Evolutionary conservation across 2,888 invertebrate species (phyloP).

Genomic region (Euplexia lucipara): DNA sequence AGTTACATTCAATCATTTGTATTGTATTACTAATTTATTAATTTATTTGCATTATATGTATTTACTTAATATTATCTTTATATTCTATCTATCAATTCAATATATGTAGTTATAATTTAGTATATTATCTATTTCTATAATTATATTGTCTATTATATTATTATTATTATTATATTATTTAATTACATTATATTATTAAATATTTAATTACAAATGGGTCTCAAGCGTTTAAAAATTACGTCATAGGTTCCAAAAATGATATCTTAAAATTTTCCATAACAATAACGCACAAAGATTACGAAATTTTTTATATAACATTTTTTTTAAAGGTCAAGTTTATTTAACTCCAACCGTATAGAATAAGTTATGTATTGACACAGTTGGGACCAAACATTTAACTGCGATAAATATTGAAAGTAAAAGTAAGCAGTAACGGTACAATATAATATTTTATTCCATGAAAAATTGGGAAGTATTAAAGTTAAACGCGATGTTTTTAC

Average conservation of each 20-base stretch:
- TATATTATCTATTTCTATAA: too few species aligned
- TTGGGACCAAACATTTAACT: conserved; percentile 1
- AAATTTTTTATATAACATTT: conserved; percentile 39
- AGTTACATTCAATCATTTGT: too few species aligned
- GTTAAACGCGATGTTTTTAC: conserved; percentile 30
- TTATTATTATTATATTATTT: too few species aligned
- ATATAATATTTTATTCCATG: not conserved
- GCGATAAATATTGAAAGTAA: conserved; percentile 1
- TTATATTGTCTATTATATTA: too few species aligned
- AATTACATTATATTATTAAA: too few species aligned
- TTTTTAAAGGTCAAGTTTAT: conserved; percentile 27
- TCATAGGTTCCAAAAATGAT: not conserved
- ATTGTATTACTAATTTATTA: too few species aligned
- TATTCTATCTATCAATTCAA: too few species aligned
- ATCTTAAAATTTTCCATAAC: not conserved
- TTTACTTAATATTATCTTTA: too few species aligned
- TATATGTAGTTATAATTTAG: too few species aligned
- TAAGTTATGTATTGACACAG: conserved; percentile 31
- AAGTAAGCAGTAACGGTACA: not conserved
- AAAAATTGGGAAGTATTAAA: conserved; percentile 4
- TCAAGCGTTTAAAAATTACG: too few species aligned
- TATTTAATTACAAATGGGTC: too few species aligned
- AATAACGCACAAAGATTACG: conserved; percentile 17
- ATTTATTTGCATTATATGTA: too few species aligned
- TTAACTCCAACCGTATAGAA: not conserved